Evolutionary conservation across 2,113 vertebrate species (phyloP).

Genomic region (Pteronura brasiliensis): DNA sequence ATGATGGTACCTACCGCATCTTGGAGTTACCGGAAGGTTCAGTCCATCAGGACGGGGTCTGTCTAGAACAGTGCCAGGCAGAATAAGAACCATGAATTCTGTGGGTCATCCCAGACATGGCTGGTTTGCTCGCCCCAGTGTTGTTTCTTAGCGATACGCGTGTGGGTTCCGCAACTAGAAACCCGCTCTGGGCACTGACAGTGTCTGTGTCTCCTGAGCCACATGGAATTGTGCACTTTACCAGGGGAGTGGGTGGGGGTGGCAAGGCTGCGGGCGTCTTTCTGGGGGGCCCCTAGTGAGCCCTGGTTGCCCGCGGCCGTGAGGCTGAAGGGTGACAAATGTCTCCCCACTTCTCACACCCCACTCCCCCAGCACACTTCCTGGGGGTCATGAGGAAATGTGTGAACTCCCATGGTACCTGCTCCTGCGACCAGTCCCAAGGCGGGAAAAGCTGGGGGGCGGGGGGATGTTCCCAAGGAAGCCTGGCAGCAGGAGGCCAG

Average conservation of each 20-base stretch:
- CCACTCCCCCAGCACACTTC: background rate
- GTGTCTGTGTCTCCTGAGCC: background rate
- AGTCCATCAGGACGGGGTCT: background rate
- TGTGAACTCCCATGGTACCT: background rate
- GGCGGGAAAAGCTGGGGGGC: background rate
- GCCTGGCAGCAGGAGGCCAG: background rate
- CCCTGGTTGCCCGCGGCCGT: background rate
- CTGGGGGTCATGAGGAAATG: too few relatives aligned
- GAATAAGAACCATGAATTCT: background rate
- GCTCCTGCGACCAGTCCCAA: too few relatives aligned
- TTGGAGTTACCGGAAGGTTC: background rate
- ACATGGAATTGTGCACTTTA: rapidly evolving
- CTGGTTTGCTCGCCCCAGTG: background rate
- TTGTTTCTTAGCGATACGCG: background rate
- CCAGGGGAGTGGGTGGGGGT: background rate
- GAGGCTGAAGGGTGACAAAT: too few relatives aligned
- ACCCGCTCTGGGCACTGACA: background rate
- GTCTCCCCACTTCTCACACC: rapidly evolving
- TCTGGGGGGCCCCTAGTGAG: background rate
- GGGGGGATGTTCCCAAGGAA: background rate
- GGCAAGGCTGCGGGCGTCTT: background rate
- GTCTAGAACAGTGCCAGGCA: background rate
- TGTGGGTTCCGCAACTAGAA: background rate
- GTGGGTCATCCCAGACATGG: background rate
- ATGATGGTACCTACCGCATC: background rate